Base-by-base conservation (phyloP, 2,888 invertebrate species). In the Cantharis rufa region DNA sequence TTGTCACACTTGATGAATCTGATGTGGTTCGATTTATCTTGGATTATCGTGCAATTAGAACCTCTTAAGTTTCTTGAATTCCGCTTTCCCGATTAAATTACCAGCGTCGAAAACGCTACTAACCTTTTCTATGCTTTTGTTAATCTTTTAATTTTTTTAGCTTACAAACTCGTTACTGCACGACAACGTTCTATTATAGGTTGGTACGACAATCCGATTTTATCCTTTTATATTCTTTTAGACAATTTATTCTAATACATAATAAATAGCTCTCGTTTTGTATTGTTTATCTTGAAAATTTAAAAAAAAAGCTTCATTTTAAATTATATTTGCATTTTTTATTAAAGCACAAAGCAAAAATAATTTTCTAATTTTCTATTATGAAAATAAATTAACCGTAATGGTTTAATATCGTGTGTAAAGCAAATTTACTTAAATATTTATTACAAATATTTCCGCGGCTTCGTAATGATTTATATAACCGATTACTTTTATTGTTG, bases 1-100 rank as follows among this genome's bases (percentile, higher is more conserved):
- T 84, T 84, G 83, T 84, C 82, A 81, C 83, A 81, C 81, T 81
- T 84, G 84, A 84, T 83, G 84, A 84, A 84, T 84, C 82, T 82
- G 82, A 83, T 84, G 83, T 81, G 82, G 83, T 81, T 82, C 82
- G 82, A 84, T 83, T 83, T 80, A 83, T 83, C 82, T 81, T 62
- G 81, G 84, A 84, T 84, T 83, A 84, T 83, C 83, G 81, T 77
- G 76, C 79, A 80, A 80, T 80, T 80, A 80, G 80, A 80, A 70
- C 77, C 70, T 73, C 78, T 80, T 80, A 80, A 80, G 79, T 72
- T 68, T 70, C 75, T 78, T 75, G 77, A 77, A 78, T 79, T 78
- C 63, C 64, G 13, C 70, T 70, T 74, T 73, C 79, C 64, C 72
- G 75, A 78, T 74, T 69, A 69, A 77, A 76, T 74, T 75, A 75